Percentiles rank a stretch among this genome's conserved stretches.
Evolutionary conservation across 2,888 invertebrate species (phyloP).

Genomic region (Drosophila robusta): DNA sequence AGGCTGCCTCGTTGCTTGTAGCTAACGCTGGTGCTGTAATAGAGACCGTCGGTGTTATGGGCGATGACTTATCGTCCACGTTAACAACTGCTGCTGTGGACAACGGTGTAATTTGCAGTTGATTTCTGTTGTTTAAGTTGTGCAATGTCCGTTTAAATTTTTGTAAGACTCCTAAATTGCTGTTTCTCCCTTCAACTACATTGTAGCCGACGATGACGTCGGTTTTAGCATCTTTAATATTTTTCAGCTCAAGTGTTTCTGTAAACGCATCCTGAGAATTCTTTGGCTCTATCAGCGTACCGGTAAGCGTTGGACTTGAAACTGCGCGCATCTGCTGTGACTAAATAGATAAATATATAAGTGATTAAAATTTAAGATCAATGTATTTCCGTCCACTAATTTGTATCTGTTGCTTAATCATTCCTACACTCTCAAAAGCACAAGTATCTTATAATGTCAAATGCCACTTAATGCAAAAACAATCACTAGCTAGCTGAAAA

Average conservation of each 20-base stretch:
- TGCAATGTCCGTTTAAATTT: conserved; percentile 90
- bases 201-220: conserved; percentile 17
- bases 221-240: conserved; percentile 2
- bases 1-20: conserved; percentile 5
- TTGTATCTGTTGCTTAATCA: conserved; percentile 8
- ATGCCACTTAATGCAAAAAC: conserved; percentile 19
- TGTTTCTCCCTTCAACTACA: conserved; percentile 11
- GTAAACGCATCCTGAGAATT: conserved; percentile 17
- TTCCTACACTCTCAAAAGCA: conserved; percentile 46
- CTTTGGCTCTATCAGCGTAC: conserved; percentile 31
- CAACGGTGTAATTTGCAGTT: conserved; percentile 60
- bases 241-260: conserved; percentile 4
- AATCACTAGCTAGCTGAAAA: not conserved
- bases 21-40: conserved; percentile 30
- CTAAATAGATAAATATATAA: conserved; percentile 52
- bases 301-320: conserved; percentile 84
- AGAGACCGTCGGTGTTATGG: conserved; percentile 48
- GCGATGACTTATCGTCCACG: conserved; percentile 35
- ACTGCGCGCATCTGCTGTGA: conserved; percentile 84
- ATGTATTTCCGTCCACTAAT: conserved; percentile 13
- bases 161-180: conserved; percentile 86
- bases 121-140: conserved; percentile 81
- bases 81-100: conserved; percentile 23
- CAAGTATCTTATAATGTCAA: conserved; percentile 45
- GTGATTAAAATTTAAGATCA: not conserved